Base-by-base conservation (phyloP, 64 coral and sea anemone genomes). In the Cladopsammia gracilis region DNA sequence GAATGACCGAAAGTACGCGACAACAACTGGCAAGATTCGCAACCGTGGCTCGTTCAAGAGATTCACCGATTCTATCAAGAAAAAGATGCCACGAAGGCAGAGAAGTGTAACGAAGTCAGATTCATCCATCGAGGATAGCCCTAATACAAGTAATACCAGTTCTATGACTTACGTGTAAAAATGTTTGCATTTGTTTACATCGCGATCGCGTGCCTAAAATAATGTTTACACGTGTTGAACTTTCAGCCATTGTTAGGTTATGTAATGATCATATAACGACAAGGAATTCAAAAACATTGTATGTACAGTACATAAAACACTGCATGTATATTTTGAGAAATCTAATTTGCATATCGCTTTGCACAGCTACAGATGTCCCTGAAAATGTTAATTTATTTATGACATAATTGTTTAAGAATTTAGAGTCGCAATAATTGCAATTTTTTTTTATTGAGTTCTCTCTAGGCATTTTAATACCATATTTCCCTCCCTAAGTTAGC, bases 11-110 rank as follows among this genome's bases (percentile, higher is more conserved):
- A 93, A 86, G 16, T 98, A 91, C 24, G 96, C 92, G 1, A 88
- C 96, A 0, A 80, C 89, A 20, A 71, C 45, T 0, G 70, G 88
- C 10, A 89, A 91, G 15, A 64, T 16, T 11, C 45, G 12, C 3
- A 67, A 88, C 45, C 62, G 50, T 25, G 64, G 75, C 2, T 91
- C 96, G 1, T 91, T 98, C 60, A 84, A 83, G 43, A 90, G 59
- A 82, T 80, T 98, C 58, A 98, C 73, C 12, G 75, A 83, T 19
- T 91, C 87, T 9, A 25, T 98, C 52, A 86, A 76, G 20, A 94
- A 66, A 51, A 98, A 94, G 62, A 48, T 98, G 1, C 71, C 88
- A 43, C 62, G 65, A 4, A 90, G 82, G 19, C 80, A 84, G 46
- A 84, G 45, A 84, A 84, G 80, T 50, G 80, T 19, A 14, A 59